These are phyloP conservation scores for Dicentrarchus labrax DNA, from an alignment of 2,113 vertebrate species.

Conservation along the genomic window DNA sequence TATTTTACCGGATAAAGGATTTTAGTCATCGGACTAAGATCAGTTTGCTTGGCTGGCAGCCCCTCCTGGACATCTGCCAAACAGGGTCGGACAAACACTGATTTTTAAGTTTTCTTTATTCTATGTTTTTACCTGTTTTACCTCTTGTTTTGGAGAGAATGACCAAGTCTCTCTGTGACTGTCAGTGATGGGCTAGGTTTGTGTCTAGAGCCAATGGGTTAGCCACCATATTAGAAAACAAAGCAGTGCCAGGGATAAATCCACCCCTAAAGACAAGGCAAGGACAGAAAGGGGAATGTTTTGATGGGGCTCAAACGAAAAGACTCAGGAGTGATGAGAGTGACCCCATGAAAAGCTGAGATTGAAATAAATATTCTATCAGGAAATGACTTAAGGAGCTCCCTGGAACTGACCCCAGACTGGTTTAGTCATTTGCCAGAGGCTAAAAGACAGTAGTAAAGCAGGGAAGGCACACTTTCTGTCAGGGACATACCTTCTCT, in stretches of 20 bases:
- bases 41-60: too few relatives aligned
- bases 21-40: too few relatives aligned
- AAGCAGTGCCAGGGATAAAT: slow-evolving; percentile 29
- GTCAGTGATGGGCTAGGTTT: too few relatives aligned
- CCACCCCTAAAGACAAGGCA: slow-evolving; percentile 26
- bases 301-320: slow-evolving; percentile 45
- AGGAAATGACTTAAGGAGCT: slow-evolving; percentile 80
- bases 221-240: not conserved
- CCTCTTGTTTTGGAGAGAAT: too few relatives aligned
- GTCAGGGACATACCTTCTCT: slow-evolving; percentile 41
- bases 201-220: not conserved
- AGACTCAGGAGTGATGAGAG: slow-evolving; percentile 26
- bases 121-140: too few relatives aligned
- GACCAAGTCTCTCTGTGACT: too few relatives aligned
- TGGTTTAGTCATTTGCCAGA: slow-evolving; percentile 74
- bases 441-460: slow-evolving; percentile 50
- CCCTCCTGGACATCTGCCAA: too few relatives aligned
- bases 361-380: slow-evolving; percentile 76
- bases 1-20: too few relatives aligned
- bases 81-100: too few relatives aligned
- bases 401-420: slow-evolving; percentile 67
- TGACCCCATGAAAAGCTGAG: slow-evolving; percentile 69
- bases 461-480: slow-evolving; percentile 41
- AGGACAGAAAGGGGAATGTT: slow-evolving; percentile 35
- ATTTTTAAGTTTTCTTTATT: too few relatives aligned